Base-by-base conservation (phyloP, 2,113 vertebrate species). In the Columbina picui region DNA sequence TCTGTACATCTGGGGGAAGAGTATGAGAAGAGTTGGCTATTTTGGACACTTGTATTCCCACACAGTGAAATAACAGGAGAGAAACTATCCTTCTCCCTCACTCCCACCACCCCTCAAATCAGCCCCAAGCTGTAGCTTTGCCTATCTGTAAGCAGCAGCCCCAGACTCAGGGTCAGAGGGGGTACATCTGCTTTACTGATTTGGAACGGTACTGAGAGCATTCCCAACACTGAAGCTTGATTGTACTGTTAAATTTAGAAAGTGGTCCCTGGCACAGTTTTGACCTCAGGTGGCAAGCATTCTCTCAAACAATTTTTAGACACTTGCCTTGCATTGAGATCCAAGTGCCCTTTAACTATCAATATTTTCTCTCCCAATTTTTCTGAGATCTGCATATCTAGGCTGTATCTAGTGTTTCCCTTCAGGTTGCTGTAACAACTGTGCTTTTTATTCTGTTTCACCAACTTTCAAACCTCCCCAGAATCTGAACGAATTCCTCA, bases 351-450 rank as follows among this genome's bases (percentile, higher is more conserved):
- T 92, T 94, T 91, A 84, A 70, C 69, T 47, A 87, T 78, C 84
- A 90, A 75, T 68, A 84, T 70, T 93, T 94, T 95, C 38, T 88
- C 50, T 90, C 45, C 30, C 53, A 38, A 0, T 77, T 92, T 92
- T 90, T 64, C 80, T 26, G 77, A 87, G 50, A 74, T 87, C 65
- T 50, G 0, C 59, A 61, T 90, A 61, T 76, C 55, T 63, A 84
- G 80, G 32, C 80, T 81, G 73, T 93, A 68, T 78, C 41, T 68
- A 43, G 38, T 29, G 80, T 94, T 87, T 93, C 52, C 43, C 90
- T 89, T 47, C 64, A 89, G 86, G 93, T 92, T 97, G 93, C 96
- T 97, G 89, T 96, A 95, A 97, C 91, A 92, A 94, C 94, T 95
- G 29, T 87, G 60, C 86, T 93, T 88, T 92, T 79, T 90, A 38